These are phyloP conservation scores for Monodelphis domestica DNA, from an alignment of 2,797 vertebrate species.

Conservation along the genomic window DNA sequence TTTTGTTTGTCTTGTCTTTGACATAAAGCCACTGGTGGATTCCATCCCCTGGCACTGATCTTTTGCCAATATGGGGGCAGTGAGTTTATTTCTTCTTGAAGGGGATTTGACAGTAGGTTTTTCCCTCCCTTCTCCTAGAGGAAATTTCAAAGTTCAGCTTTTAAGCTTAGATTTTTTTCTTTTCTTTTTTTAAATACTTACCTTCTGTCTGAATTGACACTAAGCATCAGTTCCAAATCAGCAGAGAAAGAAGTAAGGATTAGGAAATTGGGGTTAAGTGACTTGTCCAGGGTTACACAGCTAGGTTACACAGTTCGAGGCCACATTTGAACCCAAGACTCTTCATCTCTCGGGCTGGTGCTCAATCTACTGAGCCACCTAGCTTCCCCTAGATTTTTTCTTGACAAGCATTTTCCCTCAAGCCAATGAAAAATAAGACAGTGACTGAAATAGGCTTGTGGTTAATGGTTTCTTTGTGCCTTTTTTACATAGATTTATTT, in stretches of 20 bases:
- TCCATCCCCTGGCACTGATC: slow-evolving; percentile 47
- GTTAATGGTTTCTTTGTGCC: background rate
- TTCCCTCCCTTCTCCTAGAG: slow-evolving; percentile 45
- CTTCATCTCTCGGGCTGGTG: no score
- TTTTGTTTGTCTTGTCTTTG: background rate
- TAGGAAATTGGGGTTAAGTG: no score
- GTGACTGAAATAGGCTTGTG: background rate
- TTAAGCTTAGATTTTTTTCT: background rate
- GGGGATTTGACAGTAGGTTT: background rate
- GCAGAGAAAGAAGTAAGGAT: no score
- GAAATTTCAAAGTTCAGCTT: slow-evolving; percentile 48
- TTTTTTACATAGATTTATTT: background rate
- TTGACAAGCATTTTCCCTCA: background rate
- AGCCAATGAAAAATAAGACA: background rate
- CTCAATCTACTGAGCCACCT: no score
- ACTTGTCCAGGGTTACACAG: no score
- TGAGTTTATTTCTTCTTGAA: slow-evolving; percentile 32
- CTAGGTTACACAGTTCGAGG: no score
- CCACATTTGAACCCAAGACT: no score
- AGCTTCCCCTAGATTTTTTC: background rate
- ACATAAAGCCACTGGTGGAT: background rate
- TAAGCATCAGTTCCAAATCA: no score
- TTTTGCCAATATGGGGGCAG: slow-evolving; percentile 47
- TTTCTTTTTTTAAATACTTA: no score
- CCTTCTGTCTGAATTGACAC: no score